Evolutionary conservation across 2,797 vertebrate species (phyloP).

Genomic region (Eulemur rubriventer): DNA sequence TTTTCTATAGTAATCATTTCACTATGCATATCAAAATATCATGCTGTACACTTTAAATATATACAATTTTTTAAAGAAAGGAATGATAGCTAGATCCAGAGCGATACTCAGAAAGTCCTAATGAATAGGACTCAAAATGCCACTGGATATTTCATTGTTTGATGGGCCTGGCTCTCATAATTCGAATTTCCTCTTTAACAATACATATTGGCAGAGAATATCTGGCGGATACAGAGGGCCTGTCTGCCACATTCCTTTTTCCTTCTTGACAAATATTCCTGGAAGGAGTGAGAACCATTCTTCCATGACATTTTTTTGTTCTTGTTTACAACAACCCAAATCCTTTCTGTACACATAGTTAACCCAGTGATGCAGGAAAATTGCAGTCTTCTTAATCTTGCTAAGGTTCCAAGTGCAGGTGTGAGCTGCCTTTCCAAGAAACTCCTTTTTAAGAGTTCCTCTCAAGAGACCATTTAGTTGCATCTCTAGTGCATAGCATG

Average conservation of each 20-base stretch:
- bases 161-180: background rate
- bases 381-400: background rate
- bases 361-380: background rate
- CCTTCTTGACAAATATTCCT: slow-evolving; percentile 55
- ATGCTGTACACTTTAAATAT: background rate
- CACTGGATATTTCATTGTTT: background rate
- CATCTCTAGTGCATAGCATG: background rate
- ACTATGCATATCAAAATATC: background rate
- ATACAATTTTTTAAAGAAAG: background rate
- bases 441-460: background rate
- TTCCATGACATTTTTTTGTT: slow-evolving; percentile 7
- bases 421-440: background rate
- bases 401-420: background rate
- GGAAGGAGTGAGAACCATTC: background rate
- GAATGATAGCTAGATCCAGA: background rate
- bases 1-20: background rate
- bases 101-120: background rate
- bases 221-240: background rate
- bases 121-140: background rate
- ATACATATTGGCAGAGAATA: slow-evolving; percentile 29
- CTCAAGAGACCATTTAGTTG: background rate
- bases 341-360: background rate
- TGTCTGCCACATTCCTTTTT: slow-evolving; percentile 40
- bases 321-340: background rate
- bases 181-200: slow-evolving; percentile 16